phyloP scores from a whole-genome alignment of 2,888 invertebrate genomes.

The Orthosia incerta region DNA sequence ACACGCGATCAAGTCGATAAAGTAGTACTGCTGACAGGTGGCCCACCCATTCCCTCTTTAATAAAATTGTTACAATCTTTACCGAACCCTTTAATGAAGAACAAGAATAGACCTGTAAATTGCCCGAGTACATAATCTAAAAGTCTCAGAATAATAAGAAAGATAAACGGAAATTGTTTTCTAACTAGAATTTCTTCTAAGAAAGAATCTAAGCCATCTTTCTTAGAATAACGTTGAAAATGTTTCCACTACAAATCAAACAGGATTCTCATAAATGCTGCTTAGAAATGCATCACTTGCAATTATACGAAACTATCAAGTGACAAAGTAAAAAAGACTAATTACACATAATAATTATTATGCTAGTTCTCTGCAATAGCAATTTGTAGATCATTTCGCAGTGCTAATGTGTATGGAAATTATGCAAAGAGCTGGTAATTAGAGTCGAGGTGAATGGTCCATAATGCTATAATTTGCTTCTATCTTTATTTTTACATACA shows the following conservation, averaged over 20 bases:
- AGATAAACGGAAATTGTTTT: background rate
- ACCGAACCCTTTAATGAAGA: background rate
- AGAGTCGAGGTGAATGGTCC: slow-evolving; percentile 84
- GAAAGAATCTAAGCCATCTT: slow-evolving; percentile 13
- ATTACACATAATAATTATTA: slow-evolving; percentile 84
- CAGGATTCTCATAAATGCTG: slow-evolving; percentile 49
- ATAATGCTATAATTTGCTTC: slow-evolving; percentile 82
- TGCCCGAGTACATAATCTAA: background rate
- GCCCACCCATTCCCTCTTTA: slow-evolving; percentile 6
- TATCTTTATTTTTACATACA: slow-evolving; percentile 76
- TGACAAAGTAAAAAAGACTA: slow-evolving; percentile 84
- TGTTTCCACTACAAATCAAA: slow-evolving; percentile 42
- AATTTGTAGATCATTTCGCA: slow-evolving; percentile 87
- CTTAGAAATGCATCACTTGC: slow-evolving; percentile 59
- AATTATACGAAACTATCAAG: slow-evolving; percentile 72
- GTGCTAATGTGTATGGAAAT: slow-evolving; percentile 88
- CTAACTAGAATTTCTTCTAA: slow-evolving; percentile 11
- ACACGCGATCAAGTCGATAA: slow-evolving; percentile 20
- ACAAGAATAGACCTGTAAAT: background rate
- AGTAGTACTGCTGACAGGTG: slow-evolving; percentile 29
- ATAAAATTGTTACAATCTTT: slow-evolving; percentile 5
- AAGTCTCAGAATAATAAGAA: background rate
- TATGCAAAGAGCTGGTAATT: slow-evolving; percentile 87
- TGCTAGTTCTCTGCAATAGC: slow-evolving; percentile 81
- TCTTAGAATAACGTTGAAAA: slow-evolving; percentile 2